Evolutionary conservation across 2,888 invertebrate genomes (phyloP), one percentile per base, ranked within the genome.

Genomic region (Phyto melanocephala): DNA sequence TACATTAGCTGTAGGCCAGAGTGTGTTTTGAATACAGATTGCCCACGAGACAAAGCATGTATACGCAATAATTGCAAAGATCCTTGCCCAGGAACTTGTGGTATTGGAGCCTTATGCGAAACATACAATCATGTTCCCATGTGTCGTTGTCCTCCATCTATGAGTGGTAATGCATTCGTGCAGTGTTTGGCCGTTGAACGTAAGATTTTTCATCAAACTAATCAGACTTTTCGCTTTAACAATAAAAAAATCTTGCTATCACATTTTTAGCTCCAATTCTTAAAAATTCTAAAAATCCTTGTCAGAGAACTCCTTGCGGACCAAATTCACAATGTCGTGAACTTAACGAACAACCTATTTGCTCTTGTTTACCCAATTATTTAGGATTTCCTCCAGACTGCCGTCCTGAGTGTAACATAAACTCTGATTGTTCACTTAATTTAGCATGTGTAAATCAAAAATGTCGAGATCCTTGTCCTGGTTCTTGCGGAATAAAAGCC

Each of bases 61-160:
- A 93, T 94, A 65, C 93, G 94, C 88, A 94, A 93, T 88, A 95
- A 95, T 92, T 96, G 96, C 88, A 92, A 93, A 85, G 95, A 97
- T 91, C 97, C 97, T 6, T 97, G 97, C 87, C 93, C 94, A 2
- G 95, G 95, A 35, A 94, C 94, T 4, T 96, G 96, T 87, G 96
- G 95, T 20, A 89, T 94, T 56, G 94, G 94, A 87, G 95, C 96
- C 6, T 92, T 93, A 79, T 96, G 96, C 88, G 93, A 93, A 86
- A 95, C 95, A 13, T 92, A 95, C 40, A 95, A 95, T 87, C 96
- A 96, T 89, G 93, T 94, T 63, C 95, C 96, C 20, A 94, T 93
- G 86, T 96, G 96, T 87, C 93, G 93, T 68, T 96, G 96, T 87
- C 92, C 93, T 0, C 92, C 93, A 24, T 94, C 94, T 83, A 93